phyloP scores from a whole-genome alignment of 2,888 invertebrate species.

The Cybosia mesomella region DNA sequence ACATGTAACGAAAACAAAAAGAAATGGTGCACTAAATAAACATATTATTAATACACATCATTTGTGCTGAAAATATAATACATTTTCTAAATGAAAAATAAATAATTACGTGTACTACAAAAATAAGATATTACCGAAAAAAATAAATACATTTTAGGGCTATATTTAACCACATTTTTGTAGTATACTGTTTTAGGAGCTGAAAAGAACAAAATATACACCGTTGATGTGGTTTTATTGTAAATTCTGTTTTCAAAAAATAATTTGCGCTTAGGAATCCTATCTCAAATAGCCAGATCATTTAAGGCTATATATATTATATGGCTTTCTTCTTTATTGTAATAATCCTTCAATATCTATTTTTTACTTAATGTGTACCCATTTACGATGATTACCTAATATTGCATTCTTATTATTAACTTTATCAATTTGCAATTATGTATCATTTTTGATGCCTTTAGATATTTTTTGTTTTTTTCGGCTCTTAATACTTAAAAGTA shows the following conservation, averaged over 20 bases:
- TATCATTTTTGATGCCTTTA: no score
- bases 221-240: not conserved
- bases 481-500: not conserved
- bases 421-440: no score
- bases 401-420: no score
- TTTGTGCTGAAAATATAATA: constrained; percentile 48
- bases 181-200: constrained; percentile 1
- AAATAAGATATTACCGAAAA: not conserved
- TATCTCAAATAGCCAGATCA: no score
- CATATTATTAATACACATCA: constrained; percentile 63
- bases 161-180: not conserved
- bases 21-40: constrained; percentile 87
- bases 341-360: no score
- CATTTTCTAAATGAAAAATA: not conserved
- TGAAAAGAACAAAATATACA: not conserved
- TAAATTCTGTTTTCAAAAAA: no score
- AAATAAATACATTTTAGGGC: not conserved
- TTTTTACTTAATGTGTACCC: no score
- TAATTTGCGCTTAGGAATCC: not conserved
- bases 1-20: constrained; percentile 86
- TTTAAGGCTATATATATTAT: no score
- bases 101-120: not conserved
- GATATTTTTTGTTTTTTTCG: not conserved
- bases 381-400: no score
- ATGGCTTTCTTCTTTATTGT: no score